These are phyloP conservation scores for Ctena decussata DNA, from an alignment of 2,888 invertebrate genomes.

Conservation along the genomic window DNA sequence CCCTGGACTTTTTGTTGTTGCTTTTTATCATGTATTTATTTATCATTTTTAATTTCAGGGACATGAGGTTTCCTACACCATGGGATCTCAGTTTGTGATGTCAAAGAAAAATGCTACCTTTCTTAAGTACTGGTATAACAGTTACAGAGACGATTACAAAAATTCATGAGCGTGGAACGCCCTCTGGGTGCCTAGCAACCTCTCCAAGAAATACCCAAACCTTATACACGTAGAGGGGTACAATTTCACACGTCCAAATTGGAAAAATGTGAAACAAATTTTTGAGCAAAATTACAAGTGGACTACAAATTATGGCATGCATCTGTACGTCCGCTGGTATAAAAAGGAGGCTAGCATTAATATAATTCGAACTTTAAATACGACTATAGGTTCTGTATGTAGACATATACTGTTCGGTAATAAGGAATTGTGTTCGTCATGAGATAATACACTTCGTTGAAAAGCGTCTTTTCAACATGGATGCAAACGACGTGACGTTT, in stretches of 20 bases:
- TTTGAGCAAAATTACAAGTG: slow-evolving; percentile 53
- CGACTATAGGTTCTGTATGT: slow-evolving; percentile 57
- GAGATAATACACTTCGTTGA: too few relatives aligned
- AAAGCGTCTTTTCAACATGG: too few relatives aligned
- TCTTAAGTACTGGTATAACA: slow-evolving; percentile 47
- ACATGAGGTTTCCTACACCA: slow-evolving; percentile 33
- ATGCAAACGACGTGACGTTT: too few relatives aligned
- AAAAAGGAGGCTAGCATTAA: slow-evolving; percentile 29
- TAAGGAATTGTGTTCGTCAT: slow-evolving; percentile 50
- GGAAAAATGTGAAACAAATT: slow-evolving; percentile 45
- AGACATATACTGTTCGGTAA: slow-evolving; percentile 57
- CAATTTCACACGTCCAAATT: slow-evolving; percentile 59
- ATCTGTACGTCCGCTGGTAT: slow-evolving; percentile 53
- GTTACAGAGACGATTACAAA: slow-evolving; percentile 48
- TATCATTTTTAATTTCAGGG: slow-evolving; percentile 43
- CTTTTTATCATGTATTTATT: too few relatives aligned
- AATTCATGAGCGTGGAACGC: slow-evolving; percentile 46
- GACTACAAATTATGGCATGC: slow-evolving; percentile 61
- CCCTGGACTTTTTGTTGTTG: too few relatives aligned
- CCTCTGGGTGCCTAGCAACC: slow-evolving; percentile 40
- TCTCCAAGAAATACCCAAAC: slow-evolving; percentile 45
- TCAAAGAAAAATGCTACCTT: slow-evolving; percentile 58
- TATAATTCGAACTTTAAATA: slow-evolving; percentile 55
- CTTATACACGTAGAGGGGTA: slow-evolving; percentile 61
- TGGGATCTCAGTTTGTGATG: slow-evolving; percentile 61